Evolutionary conservation across 1,140 invertebrate genomes (phyloP), one percentile per base, ranked within the genome.

Genomic region (Aphelenchoides avenae): DNA sequence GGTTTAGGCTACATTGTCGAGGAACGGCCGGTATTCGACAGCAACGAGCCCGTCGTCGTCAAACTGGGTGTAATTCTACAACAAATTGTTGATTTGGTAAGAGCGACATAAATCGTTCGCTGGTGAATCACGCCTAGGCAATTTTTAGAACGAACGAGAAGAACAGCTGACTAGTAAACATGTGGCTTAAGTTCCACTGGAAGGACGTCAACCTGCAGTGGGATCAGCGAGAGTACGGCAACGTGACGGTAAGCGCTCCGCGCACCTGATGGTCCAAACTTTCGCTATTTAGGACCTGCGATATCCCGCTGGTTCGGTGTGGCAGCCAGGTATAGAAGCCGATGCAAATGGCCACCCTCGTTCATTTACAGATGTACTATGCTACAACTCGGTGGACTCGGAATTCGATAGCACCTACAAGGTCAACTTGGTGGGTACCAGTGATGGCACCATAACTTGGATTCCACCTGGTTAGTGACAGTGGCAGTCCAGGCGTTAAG

Each of bases 31-130:
- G 91, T 96, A 76, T 85, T 86, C 77, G 94, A 96, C 83, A 91
- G 95, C 84, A 89, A 88, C 72, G 87, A 94, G 77, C 87, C 91
- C 71, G 85, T 97, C 72, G 85, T 88, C 81, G 87, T 98, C 80
- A 89, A 86, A 81, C 93, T 98, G 82, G 91, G 91, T 77, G 86
- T 97, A 79, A 93, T 89, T 75, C 86, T 98, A 77, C 94, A 95
- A 86, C 94, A 98, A 85, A 96, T 97, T 80, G 96, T 98, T 81
- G 92, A 97, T 83, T 90, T 97, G 86, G 93, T 97, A 85, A 52
- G 34, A 52, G 36, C 15, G 1, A 50, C 3, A 5, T 2, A 9
- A 40, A 22, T 30, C 5, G 7, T 30, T 18, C 27, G 1, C 31
- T 24, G 20, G 26, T 31, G 9, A 26, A 22, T 22, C 2, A 13